Percentiles rank a stretch among this genome's conserved stretches.
These are phyloP conservation scores for Crypturellus undulatus DNA, from an alignment of 2,113 vertebrate genomes.

Conservation along the genomic window DNA sequence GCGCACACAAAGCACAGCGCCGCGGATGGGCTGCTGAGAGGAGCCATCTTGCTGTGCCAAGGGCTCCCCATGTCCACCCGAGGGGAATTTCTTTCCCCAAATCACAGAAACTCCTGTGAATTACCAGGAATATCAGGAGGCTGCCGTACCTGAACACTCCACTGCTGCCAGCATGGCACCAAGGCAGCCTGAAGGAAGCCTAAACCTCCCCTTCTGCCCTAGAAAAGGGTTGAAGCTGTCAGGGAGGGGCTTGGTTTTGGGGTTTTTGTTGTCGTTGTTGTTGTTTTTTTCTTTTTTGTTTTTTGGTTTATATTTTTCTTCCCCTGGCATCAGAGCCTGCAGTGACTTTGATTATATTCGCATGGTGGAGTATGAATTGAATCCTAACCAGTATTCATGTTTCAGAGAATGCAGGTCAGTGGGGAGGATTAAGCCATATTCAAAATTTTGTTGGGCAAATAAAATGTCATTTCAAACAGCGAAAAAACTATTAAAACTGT, in stretches of 20 bases:
- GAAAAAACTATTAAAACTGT: not conserved
- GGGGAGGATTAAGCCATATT: not conserved
- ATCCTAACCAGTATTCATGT: not conserved
- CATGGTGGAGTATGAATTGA: not conserved
- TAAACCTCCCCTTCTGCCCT: not conserved
- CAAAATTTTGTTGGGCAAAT: not conserved
- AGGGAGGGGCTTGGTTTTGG: not conserved
- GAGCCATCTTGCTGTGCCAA: not conserved
- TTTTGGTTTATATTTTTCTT: not conserved
- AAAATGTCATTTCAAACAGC: not conserved
- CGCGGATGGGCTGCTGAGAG: not conserved
- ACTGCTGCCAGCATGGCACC: not conserved
- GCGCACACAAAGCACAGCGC: not conserved
- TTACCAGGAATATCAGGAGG: not conserved
- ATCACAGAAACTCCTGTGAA: accelerated
- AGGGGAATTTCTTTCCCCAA: not conserved
- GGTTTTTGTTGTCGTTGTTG: not conserved
- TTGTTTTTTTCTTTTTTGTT: not conserved
- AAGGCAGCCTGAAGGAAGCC: not conserved
- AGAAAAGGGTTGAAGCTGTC: not conserved
- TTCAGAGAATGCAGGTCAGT: not conserved
- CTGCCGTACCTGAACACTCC: not conserved
- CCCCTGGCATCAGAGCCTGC: not conserved
- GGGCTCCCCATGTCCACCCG: not conserved
- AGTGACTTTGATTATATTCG: not conserved